Percentiles rank a stretch among this genome's conserved stretches.
phyloP scores from a whole-genome alignment of 1,140 invertebrate species.

The Drosophila ambigua region DNA sequence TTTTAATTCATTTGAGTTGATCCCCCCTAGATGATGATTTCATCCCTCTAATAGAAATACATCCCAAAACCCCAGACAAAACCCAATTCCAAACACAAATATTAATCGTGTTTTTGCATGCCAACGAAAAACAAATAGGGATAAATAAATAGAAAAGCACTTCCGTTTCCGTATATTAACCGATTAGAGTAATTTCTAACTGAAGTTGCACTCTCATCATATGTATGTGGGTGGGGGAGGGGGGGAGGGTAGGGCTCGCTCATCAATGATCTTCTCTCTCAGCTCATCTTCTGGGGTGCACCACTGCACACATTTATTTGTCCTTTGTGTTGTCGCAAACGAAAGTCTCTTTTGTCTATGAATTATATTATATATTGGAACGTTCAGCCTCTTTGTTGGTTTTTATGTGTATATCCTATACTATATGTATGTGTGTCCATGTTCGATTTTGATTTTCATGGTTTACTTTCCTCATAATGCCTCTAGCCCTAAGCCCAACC shows the following conservation, averaged over 20 bases:
- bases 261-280: background rate
- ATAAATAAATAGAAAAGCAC: slow-evolving; percentile 28
- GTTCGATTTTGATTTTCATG: slow-evolving; percentile 57
- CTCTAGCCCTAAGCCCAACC: slow-evolving; percentile 34
- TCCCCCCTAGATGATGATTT: slow-evolving; percentile 11
- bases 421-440: slow-evolving; percentile 59
- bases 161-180: slow-evolving; percentile 31
- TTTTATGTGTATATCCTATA: slow-evolving; percentile 43
- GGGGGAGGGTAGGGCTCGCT: background rate
- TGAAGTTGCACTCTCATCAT: slow-evolving; percentile 28
- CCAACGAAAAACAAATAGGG: slow-evolving; percentile 1
- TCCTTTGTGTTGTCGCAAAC: slow-evolving; percentile 53
- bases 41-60: slow-evolving; percentile 13
- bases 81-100: slow-evolving; percentile 6
- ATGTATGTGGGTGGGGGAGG: background rate
- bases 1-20: slow-evolving; percentile 26
- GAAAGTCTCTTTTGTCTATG: slow-evolving; percentile 31
- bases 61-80: background rate
- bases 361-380: slow-evolving; percentile 54
- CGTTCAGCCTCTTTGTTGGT: slow-evolving; percentile 47
- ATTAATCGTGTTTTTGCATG: slow-evolving; percentile 40
- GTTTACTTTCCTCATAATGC: slow-evolving; percentile 59
- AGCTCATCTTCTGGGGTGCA: slow-evolving; percentile 20
- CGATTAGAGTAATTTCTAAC: slow-evolving; percentile 19
- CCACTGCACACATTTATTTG: slow-evolving; percentile 25